Base-by-base conservation (phyloP, 2,797 vertebrate genomes). In the Ctenosaura bakeri region DNA sequence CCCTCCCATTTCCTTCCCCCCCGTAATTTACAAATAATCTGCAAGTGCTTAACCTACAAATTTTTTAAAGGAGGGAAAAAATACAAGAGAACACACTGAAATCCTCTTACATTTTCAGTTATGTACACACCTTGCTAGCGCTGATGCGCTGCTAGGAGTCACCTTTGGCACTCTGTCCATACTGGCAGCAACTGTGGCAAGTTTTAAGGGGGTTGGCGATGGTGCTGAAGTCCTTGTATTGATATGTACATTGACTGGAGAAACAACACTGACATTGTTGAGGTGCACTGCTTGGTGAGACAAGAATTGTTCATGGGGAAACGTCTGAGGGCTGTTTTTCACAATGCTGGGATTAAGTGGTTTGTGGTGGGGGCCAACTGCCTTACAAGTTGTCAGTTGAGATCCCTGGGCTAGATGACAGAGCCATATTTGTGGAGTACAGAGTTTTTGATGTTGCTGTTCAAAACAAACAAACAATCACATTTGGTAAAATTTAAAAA, bases 151-250 rank as follows among this genome's bases (percentile, higher is more conserved):
- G 97, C 98, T 98, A 3, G 98, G 97, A 96, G 98, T 98, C 96
- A 98, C 98, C 97, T 98, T 98, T 98, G 98, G 98, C 97, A 98
- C 98, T 92, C 98, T 97, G 96, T 99, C 98, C 96, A 98, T 98
- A 95, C 97, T 98, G 97, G 98, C 97, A 97, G 98, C 98, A 87
- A 98, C 97, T 86, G 98, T 98, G 97, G 98, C 98, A 59, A 99
- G 98, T 97, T 98, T 99, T 98, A 99, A 98, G 98, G 98, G 98
- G 93, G 98, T 98, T 92, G 98, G 98, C 94, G 98, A 98, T 76
- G 98, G 98, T 88, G 98, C 98, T 88, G 98, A 98, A 97, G 97
- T 98, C 95, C 98, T 97, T 97, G 98, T 97, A 74, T 97, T 97
- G 97, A 98, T 98, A 95, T 98, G 98, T 96, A 98, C 98, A 95